Evolutionary conservation across 2,888 invertebrate genomes (phyloP), one percentile per base, ranked within the genome.

Genomic region (Xestia c-nigrum): DNA sequence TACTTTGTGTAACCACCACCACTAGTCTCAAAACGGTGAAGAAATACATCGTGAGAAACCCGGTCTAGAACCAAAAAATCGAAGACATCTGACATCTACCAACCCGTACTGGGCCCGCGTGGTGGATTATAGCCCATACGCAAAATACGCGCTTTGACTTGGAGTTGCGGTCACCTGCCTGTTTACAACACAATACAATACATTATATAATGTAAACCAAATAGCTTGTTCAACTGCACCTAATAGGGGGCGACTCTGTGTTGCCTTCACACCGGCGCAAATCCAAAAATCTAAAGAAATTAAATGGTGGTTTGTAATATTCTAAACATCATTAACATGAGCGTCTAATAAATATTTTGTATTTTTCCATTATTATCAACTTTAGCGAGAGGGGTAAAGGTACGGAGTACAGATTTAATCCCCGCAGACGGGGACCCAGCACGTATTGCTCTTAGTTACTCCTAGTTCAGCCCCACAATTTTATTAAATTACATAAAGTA

Each of bases 381-480:
- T 85, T 87, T 86, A 72, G 59, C 46, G 70, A 71, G 57, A 78
- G 69, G 79, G 79, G 81, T 84, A 70, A 75, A 80, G 66, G 78
- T 71, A 69, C 64, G 5, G 16, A 68, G 68, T 57, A 78, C 72
- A 71, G 76, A 68, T 75, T 57, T 90, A 90, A 91, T 91, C 91
- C 88, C 71, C 78, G 66, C 77, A 84, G 85, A 85, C 85, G 70
- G 57, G 83, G 83, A 64, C 71, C 21, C 66, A 88, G 89, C 91
- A 91, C 91, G 91, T 85, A 77, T 76, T 69, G 68, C 76, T 78
- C 72, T 83, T 82, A 80, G 78, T 74, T 76, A 75, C 57, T 19
- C 75, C 78, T 80, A 78, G 78, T 71, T 85, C 55, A 61, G 66
- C 64, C 50, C n/a, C 50, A 64, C 43, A 75, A 77, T 80, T 80